Evolutionary conservation across 30 jellyfish, hydroid and myxozoan species (phyloP).

Genomic region (Turritopsis rubra): DNA sequence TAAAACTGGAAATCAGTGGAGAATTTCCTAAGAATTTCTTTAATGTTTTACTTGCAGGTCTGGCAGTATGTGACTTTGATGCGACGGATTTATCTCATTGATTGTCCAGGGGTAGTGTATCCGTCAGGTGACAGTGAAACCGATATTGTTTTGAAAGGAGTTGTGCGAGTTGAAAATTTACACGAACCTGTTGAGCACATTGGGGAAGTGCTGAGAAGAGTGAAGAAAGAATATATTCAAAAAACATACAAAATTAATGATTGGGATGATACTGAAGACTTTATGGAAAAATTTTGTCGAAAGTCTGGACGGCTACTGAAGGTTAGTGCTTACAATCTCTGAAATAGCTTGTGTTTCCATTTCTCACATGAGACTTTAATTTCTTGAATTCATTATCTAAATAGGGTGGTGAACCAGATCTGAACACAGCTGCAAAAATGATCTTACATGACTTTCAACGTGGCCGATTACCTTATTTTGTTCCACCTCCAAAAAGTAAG

Average conservation of each 20-base stretch:
- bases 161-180: slow-evolving; percentile 93
- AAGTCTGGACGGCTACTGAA: slow-evolving; percentile 28
- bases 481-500: slow-evolving; percentile 81
- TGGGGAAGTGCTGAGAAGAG: slow-evolving; percentile 76
- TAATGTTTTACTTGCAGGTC: slow-evolving; percentile 39
- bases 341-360: background rate
- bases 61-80: slow-evolving; percentile 98
- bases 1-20: background rate
- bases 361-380: background rate
- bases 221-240: slow-evolving; percentile 77
- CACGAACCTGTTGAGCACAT: slow-evolving; percentile 80
- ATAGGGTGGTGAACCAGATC: slow-evolving; percentile 99
- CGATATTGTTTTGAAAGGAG: slow-evolving; percentile 94
- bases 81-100: slow-evolving; percentile 76
- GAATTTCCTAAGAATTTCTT: background rate
- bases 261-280: slow-evolving; percentile 70
- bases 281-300: slow-evolving; percentile 73
- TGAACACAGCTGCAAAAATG: slow-evolving; percentile 85
- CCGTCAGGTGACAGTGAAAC: slow-evolving; percentile 97
- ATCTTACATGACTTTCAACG: slow-evolving; percentile 87
- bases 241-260: slow-evolving; percentile 72
- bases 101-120: slow-evolving; percentile 96
- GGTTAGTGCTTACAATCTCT: background rate
- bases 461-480: slow-evolving; percentile 96
- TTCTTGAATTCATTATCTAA: background rate